Percentiles rank a stretch among this genome's conserved stretches.
Conservation (phyloP, 2,113 vertebrate genomes). For the Marmota flaviventris region DNA sequence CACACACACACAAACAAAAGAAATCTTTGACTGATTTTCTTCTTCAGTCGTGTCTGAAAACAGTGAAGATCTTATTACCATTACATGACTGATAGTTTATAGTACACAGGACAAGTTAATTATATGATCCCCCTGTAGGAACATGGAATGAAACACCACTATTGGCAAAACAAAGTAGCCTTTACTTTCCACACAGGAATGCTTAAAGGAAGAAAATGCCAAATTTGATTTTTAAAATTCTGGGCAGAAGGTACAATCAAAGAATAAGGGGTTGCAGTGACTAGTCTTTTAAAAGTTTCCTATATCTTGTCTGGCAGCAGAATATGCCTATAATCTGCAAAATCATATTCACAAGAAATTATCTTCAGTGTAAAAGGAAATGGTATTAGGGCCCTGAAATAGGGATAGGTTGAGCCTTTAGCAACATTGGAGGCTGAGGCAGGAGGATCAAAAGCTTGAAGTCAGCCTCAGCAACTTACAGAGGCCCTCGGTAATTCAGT, state of each 20-base stretch:
- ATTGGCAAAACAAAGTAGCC: not conserved
- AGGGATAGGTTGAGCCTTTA: not conserved
- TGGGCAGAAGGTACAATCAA: not conserved
- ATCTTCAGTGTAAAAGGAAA: constrained; percentile 55
- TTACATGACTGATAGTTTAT: not conserved
- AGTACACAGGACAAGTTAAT: not conserved
- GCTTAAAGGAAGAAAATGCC: not conserved
- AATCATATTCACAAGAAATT: constrained; percentile 38
- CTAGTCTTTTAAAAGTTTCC: not conserved
- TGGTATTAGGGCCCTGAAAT: not conserved
- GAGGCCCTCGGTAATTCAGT: no score
- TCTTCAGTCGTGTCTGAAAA: not conserved
- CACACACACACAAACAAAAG: not conserved
- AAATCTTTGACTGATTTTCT: not conserved
- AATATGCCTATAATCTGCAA: not conserved
- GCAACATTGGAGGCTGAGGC: no score
- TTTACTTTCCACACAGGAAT: not conserved
- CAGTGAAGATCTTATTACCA: not conserved
- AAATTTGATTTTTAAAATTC: not conserved
- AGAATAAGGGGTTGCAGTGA: not conserved
- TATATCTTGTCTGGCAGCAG: no score
- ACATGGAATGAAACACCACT: not conserved
- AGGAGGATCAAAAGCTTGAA: no score
- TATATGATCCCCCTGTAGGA: no score
- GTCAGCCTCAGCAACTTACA: no score